Conservation (phyloP, 23 tunicate species). For the Trididemnum miniatum region DNA sequence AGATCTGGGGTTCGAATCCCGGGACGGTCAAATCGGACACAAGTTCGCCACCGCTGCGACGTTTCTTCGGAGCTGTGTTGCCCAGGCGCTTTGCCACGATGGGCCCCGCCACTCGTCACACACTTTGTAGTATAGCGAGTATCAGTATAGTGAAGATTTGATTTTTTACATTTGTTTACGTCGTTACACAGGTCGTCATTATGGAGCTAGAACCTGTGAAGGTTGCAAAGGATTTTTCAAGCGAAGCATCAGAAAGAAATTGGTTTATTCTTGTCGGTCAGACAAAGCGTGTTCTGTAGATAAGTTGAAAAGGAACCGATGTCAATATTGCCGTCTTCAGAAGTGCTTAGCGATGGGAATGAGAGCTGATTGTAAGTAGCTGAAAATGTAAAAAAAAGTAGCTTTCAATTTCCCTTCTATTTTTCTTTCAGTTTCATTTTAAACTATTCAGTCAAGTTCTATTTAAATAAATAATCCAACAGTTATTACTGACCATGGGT, state of each 20-base stretch:
- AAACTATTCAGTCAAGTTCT: too few relatives aligned
- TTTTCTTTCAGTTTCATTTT: too few relatives aligned
- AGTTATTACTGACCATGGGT: too few relatives aligned
- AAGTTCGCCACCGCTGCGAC: too few relatives aligned
- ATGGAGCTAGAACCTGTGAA: constrained; percentile 85
- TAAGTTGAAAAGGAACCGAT: constrained; percentile 82
- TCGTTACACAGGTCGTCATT: constrained; percentile 86
- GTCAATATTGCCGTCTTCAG: constrained; percentile 87
- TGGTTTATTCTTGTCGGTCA: constrained; percentile 79
- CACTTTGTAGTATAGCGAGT: background rate
- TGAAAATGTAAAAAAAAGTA: too few relatives aligned
- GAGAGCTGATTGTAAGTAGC: constrained; percentile 73
- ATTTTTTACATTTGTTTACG: background rate
- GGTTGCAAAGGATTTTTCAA: constrained; percentile 94
- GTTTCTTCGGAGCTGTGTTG: too few relatives aligned
- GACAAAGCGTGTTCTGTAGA: constrained; percentile 71
- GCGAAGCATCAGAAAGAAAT: constrained; percentile 81
- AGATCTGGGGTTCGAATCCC: too few relatives aligned
- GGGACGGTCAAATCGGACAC: too few relatives aligned
- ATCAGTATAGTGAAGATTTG: too few relatives aligned
- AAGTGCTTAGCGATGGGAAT: constrained; percentile 83
- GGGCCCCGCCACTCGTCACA: background rate
- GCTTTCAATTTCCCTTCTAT: too few relatives aligned
- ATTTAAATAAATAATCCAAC: too few relatives aligned
- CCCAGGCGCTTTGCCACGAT: too few relatives aligned